Evolutionary conservation across 2,888 invertebrate species (phyloP), one percentile per base, ranked within the genome.

Genomic region (Punctoribates punctum): DNA sequence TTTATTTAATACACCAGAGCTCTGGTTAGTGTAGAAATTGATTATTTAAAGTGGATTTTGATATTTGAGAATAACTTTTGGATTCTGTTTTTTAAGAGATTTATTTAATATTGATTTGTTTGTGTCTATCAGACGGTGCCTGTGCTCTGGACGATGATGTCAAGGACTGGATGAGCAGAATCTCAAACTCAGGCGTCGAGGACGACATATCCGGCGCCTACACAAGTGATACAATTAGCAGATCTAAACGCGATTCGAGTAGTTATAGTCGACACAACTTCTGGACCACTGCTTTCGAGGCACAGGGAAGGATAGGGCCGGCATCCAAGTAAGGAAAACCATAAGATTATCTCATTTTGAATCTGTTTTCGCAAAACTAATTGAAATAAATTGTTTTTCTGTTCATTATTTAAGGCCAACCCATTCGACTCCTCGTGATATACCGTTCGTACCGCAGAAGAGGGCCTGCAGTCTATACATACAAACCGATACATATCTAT

Each of bases 401-500:
- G 17, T 2, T 75, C 65, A 9, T 11, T 67, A 1, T 20, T 75
- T 34, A 42, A 75, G 54, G 54, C 76, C 76, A 17, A 25, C 34
- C 6, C 34, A 23, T 6, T 15, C 76, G 34, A n/a, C 51, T 2
- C 54, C 27, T 2, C 60, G 27, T 1, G 60, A 72, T 17, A 42
- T 57, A 46, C 76, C 76, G n/a, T 73, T 48, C 38, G 46, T 74
- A 23, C 70, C 72, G 46, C 75, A 78, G 65, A 90, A 89, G 81
- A 93, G 93, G 85, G 93, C 96, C 77, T 98, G 97, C 85, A 94
- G 95, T 76, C 88, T 98, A 80, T 97, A 92, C 85, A 94, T 99
- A 85, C 96, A 98, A 86, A 97, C 99, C 27, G 99, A 99, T 87
- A 97, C 98, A 80, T 89, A 96, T 81, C 92, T 99, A 84, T 99